phyloP scores from a whole-genome alignment of 2,113 vertebrate species.

The Alces alces region DNA sequence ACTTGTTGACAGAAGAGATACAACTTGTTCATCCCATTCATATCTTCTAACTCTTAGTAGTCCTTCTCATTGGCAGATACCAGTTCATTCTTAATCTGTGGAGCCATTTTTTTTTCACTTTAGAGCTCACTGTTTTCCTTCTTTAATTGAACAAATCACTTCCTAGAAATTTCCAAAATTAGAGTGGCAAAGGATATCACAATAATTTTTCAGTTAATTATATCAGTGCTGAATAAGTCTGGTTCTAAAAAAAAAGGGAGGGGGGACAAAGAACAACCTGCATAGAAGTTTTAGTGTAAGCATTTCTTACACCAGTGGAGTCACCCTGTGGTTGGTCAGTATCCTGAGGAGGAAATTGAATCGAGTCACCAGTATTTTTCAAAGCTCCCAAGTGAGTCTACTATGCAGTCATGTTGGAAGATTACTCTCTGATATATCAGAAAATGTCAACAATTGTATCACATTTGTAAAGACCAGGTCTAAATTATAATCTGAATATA shows the following conservation, averaged over 20 bases:
- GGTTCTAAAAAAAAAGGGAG: fast-evolving
- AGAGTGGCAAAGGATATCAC: background rate
- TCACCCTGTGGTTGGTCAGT: background rate
- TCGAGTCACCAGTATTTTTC: background rate
- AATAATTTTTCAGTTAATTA: background rate
- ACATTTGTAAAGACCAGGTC: background rate
- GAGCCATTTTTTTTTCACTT: background rate
- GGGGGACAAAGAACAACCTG: background rate
- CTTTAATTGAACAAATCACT: background rate
- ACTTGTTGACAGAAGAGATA: background rate
- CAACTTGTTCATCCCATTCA: background rate
- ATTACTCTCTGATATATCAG: background rate
- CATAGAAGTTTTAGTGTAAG: background rate
- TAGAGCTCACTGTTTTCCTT: background rate
- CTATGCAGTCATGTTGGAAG: background rate
- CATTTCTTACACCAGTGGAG: background rate
- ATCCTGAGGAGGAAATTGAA: background rate
- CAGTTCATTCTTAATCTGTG: background rate
- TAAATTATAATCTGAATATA: background rate
- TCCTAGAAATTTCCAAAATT: background rate
- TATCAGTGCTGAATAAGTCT: background rate
- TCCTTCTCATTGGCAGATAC: background rate
- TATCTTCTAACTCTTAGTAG: background rate
- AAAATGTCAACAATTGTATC: background rate
- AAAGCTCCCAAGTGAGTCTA: background rate